These are phyloP conservation scores for Lepisosteus osseus DNA, from an alignment of 2,113 vertebrate genomes.

Conservation along the genomic window DNA sequence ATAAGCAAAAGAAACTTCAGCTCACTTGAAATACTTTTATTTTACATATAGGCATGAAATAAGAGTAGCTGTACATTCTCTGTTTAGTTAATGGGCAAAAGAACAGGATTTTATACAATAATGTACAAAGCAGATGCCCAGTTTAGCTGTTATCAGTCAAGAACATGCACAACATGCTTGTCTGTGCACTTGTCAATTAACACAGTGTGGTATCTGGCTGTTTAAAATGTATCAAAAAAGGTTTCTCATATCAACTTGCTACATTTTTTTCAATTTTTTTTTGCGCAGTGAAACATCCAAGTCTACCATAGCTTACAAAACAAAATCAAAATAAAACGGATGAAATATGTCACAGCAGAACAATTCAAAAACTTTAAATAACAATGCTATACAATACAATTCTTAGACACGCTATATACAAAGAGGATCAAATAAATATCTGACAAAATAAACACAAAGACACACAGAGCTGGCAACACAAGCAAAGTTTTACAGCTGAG, in stretches of 20 bases:
- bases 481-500: slow-evolving; percentile 67
- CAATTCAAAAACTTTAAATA: slow-evolving; percentile 37
- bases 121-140: slow-evolving; percentile 41
- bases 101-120: slow-evolving; percentile 35
- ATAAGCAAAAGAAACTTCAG: background rate
- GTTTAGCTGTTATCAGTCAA: slow-evolving; percentile 32
- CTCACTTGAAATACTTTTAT: slow-evolving; percentile 40
- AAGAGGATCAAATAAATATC: slow-evolving; percentile 50
- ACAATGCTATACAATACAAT: slow-evolving; percentile 32
- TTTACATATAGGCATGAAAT: slow-evolving; percentile 43
- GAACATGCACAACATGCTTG: slow-evolving; percentile 67
- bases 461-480: slow-evolving; percentile 48
- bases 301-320: slow-evolving; percentile 43
- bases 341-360: slow-evolving; percentile 49
- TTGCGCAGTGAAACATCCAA: slow-evolving; percentile 43
- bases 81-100: slow-evolving; percentile 26
- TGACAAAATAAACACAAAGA: slow-evolving; percentile 54
- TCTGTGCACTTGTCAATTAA: slow-evolving; percentile 57
- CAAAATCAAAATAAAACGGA: slow-evolving; percentile 46
- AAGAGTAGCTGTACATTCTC: slow-evolving; percentile 28
- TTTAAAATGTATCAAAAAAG: slow-evolving; percentile 6
- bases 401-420: slow-evolving; percentile 49
- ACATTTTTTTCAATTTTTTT: slow-evolving; percentile 53
- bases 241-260: slow-evolving; percentile 58
- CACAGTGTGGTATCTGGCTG: slow-evolving; percentile 33